Conservation (phyloP, 1,140 invertebrate genomes). For the Drosophila kepulauana region DNA sequence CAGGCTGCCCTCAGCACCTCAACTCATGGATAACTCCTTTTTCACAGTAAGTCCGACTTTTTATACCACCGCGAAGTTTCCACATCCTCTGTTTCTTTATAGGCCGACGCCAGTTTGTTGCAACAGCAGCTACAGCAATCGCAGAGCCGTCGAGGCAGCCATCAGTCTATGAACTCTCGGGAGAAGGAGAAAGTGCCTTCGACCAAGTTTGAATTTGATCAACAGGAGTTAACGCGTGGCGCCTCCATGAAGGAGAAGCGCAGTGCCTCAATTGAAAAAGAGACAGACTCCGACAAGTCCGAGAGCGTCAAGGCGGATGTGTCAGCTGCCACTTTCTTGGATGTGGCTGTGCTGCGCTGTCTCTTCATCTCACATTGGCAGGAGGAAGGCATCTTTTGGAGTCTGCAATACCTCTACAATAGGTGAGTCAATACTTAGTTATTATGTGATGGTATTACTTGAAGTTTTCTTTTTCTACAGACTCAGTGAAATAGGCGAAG, state of each 20-base stretch:
- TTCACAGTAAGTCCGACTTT: slow-evolving; percentile 86
- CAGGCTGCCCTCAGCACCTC: slow-evolving; percentile 77
- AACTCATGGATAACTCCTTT: slow-evolving; percentile 86
- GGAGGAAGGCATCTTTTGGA: slow-evolving; percentile 99
- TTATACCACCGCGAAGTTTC: too few relatives aligned
- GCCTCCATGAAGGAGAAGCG: slow-evolving; percentile 86
- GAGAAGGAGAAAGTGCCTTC: slow-evolving; percentile 79
- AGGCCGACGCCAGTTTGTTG: slow-evolving; percentile 87
- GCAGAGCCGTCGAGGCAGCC: slow-evolving; percentile 80
- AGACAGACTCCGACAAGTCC: slow-evolving; percentile 85
- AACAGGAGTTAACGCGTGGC: slow-evolving; percentile 78
- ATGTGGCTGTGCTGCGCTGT: slow-evolving; percentile 97
- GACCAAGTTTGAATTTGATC: slow-evolving; percentile 83
- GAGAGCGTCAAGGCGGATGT: slow-evolving; percentile 87
- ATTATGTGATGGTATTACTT: slow-evolving; percentile 23
- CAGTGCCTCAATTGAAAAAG: slow-evolving; percentile 86
- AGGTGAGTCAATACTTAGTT: slow-evolving; percentile 86
- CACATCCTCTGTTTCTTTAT: background rate
- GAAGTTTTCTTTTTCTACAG: slow-evolving; percentile 83
- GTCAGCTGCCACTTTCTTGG: slow-evolving; percentile 96
- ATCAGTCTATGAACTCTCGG: slow-evolving; percentile 78
- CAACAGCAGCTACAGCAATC: slow-evolving; percentile 86
- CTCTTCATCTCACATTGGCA: slow-evolving; percentile 99
- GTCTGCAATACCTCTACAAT: slow-evolving; percentile 96
- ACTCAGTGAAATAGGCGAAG: slow-evolving; percentile 92